phyloP scores from a whole-genome alignment of 1,140 invertebrate species.

The Drosophila auraria region DNA sequence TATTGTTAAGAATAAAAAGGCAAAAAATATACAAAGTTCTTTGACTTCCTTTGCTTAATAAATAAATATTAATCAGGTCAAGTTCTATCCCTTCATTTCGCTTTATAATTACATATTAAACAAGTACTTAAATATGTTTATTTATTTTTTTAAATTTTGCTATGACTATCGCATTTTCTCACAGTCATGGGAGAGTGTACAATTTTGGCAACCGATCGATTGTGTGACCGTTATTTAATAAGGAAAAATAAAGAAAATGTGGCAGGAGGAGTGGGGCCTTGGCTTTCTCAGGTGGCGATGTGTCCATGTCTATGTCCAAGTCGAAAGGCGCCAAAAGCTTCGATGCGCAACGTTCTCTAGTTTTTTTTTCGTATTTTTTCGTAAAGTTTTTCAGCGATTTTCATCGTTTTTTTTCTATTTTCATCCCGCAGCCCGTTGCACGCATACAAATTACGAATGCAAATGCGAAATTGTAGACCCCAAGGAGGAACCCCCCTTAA shows the following conservation, averaged over 20 bases:
- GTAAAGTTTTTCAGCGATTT: conserved; percentile 2
- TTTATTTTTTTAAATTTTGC: not conserved
- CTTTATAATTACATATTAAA: not conserved
- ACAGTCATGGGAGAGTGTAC: conserved; percentile 19
- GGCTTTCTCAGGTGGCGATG: conserved; percentile 34
- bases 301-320: conserved; percentile 34
- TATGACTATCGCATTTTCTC: not conserved
- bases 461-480: conserved; percentile 55
- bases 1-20: too few relatives aligned
- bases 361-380: conserved; percentile 36
- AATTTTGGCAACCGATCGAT: conserved; percentile 57
- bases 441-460: conserved; percentile 71
- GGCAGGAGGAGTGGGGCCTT: not conserved
- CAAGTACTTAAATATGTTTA: not conserved
- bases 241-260: conserved; percentile 55
- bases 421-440: conserved; percentile 55
- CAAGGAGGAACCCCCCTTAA: not conserved
- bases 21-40: too few relatives aligned
- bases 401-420: conserved; percentile 15
- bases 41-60: too few relatives aligned
- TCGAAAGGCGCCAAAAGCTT: conserved; percentile 73
- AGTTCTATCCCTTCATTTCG: not conserved
- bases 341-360: conserved; percentile 48
- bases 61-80: not conserved
- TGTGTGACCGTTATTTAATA: conserved; percentile 77